These are phyloP conservation scores for Hippocampus guttulatus DNA, from an alignment of 2,113 vertebrate species.

Conservation along the genomic window DNA sequence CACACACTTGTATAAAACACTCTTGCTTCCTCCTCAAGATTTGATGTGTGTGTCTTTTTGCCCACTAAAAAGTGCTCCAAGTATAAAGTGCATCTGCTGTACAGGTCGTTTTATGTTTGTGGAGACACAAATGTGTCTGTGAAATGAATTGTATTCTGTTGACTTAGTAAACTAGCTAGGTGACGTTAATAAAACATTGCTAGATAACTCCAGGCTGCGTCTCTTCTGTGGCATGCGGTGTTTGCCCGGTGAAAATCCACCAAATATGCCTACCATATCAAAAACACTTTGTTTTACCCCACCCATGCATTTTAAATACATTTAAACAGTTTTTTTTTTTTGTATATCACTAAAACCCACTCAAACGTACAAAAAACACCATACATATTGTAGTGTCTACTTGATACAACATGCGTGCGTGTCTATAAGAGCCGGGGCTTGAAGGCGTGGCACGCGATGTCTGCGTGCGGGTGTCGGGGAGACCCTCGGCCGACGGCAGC, in stretches of 20 bases:
- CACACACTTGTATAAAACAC: conserved; percentile 36
- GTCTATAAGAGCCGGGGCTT: too few species aligned
- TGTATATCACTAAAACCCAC: too few species aligned
- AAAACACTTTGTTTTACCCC: too few species aligned
- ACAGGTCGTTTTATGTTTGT: conserved; percentile 77
- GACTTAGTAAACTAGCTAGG: conserved; percentile 74
- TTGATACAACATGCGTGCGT: too few species aligned
- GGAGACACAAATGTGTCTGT: conserved; percentile 74
- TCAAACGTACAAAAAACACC: too few species aligned
- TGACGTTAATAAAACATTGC: conserved; percentile 74
- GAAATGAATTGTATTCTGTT: conserved; percentile 79
- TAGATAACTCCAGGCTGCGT: conserved; percentile 59
- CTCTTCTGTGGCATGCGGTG: conserved; percentile 24
- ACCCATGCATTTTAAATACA: too few species aligned
- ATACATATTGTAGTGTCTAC: too few species aligned
- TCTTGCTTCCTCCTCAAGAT: conserved; percentile 60
- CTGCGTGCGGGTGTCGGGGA: background rate
- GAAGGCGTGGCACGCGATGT: too few species aligned
- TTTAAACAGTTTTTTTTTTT: too few species aligned
- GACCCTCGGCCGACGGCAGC: background rate
- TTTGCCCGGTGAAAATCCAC: too few species aligned
- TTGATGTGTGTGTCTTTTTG: conserved; percentile 59
- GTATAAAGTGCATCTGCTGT: conserved; percentile 68
- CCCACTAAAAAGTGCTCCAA: conserved; percentile 55
- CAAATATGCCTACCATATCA: too few species aligned